Evolutionary conservation across 2,888 invertebrate species (phyloP), one percentile per base, ranked within the genome.

Genomic region (Conus canariensis): DNA sequence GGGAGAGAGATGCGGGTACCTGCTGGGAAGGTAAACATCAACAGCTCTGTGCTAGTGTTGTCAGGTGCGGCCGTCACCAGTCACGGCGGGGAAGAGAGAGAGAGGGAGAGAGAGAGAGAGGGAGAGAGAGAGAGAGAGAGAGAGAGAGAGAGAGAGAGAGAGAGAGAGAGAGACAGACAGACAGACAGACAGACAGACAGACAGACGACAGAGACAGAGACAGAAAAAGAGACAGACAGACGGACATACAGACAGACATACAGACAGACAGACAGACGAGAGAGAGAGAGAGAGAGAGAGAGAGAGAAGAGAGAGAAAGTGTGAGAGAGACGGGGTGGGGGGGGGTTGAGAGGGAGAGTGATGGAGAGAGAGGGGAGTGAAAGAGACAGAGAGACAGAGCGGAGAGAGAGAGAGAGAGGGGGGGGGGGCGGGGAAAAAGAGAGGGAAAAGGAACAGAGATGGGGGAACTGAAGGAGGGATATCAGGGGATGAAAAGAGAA

Each of bases 171-270:
- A 82, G 56, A 82, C 56, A 82, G 82, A 82, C 19, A 56, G 6
- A 45, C 19, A 22, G 8, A 82, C 56, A 82, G 56, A 82, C 56
- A 82, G 56, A 82, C 56, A 82, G 56, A 82, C 56, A 82, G 70
- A 87, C 22, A 87, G 87, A 87, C 67, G 67, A 87, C 25, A 87
- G 70, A 87, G 19, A 64, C 59, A 86, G 64, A 64, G 64, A 85
- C 9, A 85, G 64, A 64, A 12, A 85, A 12, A 85, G 64, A 59
- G 64, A 85, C 16, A 85, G 30, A 59, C 12, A 85, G 60, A 85
- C 30, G 30, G 56, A 82, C 56, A 82, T 56, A 82, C 19, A 56
- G 6, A 45, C 19, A 22, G 8, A 82, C 56, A 82, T 45, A 82
- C 56, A 82, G 56, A 82, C 56, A 82, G 56, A 82, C 56, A 82